Evolutionary conservation across 2,888 invertebrate genomes (phyloP).

Genomic region (Melinaea marsaeus): DNA sequence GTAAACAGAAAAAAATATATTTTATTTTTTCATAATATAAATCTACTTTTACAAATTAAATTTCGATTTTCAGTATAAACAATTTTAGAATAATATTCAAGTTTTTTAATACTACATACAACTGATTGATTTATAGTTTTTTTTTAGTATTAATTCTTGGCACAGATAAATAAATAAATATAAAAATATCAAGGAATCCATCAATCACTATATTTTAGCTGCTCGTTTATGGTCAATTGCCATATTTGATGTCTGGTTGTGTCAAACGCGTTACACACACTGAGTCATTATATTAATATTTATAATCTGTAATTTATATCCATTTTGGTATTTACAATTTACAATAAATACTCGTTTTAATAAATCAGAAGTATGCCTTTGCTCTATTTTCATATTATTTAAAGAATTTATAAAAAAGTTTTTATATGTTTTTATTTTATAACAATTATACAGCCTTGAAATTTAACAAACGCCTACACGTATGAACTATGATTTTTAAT

Average conservation of each 20-base stretch:
- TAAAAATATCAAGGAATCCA: constrained; percentile 23
- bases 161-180: constrained; percentile 17
- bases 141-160: constrained; percentile 6
- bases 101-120: too few relatives aligned
- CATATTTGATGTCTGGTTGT: constrained; percentile 30
- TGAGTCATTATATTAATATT: constrained; percentile 35
- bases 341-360: neutral
- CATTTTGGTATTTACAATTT: too few relatives aligned
- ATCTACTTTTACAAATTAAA: too few relatives aligned
- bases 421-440: too few relatives aligned
- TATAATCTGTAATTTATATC: constrained; percentile 11
- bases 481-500: constrained; percentile 18
- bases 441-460: too few relatives aligned
- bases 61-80: too few relatives aligned
- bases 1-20: too few relatives aligned
- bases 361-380: neutral
- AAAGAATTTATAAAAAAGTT: neutral
- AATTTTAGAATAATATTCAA: too few relatives aligned
- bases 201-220: constrained; percentile 34
- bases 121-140: constrained; percentile 6
- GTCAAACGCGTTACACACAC: constrained; percentile 19
- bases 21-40: too few relatives aligned
- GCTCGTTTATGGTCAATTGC: constrained; percentile 33
- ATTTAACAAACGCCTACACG: constrained; percentile 17
- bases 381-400: constrained; percentile 8